Percentiles rank a stretch among this genome's conserved stretches.
Conservation (phyloP, 2,888 invertebrate genomes). For the Minunthozetes semirufus region DNA sequence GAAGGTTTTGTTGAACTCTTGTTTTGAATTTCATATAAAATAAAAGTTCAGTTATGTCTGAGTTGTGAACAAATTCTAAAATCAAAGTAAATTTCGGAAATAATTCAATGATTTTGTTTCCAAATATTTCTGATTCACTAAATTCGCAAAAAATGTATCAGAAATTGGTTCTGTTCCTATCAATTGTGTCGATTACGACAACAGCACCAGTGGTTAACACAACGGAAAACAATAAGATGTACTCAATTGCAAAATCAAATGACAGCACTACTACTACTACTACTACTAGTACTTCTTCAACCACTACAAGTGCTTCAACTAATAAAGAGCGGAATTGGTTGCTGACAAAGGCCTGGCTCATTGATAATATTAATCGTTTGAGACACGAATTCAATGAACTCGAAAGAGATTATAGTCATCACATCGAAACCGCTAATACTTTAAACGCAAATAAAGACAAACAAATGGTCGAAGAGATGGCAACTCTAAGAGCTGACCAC, state of each 20-base stretch:
- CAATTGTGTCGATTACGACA: background rate
- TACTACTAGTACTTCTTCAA: background rate
- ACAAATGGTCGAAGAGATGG: constrained; percentile 34
- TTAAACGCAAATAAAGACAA: constrained; percentile 21
- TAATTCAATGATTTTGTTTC: background rate
- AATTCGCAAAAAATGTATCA: background rate
- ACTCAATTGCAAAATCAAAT: background rate
- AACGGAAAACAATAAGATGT: background rate
- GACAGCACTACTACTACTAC: constrained; percentile 16
- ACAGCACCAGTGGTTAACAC: background rate
- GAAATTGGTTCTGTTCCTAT: background rate
- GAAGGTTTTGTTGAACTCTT: constrained; percentile 9
- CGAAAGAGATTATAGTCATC: constrained; percentile 31
- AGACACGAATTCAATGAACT: constrained; percentile 37
- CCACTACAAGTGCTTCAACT: background rate
- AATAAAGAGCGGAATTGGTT: constrained; percentile 36
- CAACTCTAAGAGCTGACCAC: constrained; percentile 35
- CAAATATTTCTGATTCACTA: background rate
- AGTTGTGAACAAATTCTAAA: background rate
- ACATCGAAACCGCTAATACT: constrained; percentile 15
- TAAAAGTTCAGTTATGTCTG: background rate
- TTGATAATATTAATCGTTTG: constrained; percentile 38
- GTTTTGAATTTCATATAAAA: background rate
- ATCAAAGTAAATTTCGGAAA: background rate
- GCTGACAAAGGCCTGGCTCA: constrained; percentile 38